These are phyloP conservation scores for Papilio elwesi DNA, from an alignment of 2,888 invertebrate species.

Conservation along the genomic window DNA sequence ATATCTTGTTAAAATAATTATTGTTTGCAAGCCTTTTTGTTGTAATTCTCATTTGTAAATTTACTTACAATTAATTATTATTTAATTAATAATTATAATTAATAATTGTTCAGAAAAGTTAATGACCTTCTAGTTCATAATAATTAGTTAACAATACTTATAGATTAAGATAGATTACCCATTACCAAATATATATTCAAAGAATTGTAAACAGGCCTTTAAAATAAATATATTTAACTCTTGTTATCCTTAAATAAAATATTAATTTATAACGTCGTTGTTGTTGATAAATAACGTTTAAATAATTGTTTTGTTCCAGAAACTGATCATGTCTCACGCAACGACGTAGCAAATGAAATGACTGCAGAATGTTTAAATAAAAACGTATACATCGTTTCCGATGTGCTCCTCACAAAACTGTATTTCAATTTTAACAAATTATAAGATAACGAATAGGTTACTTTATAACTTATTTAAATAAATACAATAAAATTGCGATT, in stretches of 20 bases:
- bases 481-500: too few relatives aligned
- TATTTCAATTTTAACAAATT: neutral
- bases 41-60: too few relatives aligned
- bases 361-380: neutral
- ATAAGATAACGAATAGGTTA: too few relatives aligned
- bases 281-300: neutral
- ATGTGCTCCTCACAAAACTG: neutral
- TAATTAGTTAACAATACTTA: neutral
- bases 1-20: too few relatives aligned
- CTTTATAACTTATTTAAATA: too few relatives aligned
- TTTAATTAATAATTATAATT: too few relatives aligned
- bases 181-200: neutral
- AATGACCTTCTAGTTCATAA: neutral
- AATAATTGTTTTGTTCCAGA: conserved; percentile 71
- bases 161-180: neutral
- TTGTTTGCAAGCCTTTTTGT: too few relatives aligned
- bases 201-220: neutral
- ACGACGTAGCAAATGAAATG: conserved; percentile 56
- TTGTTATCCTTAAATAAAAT: neutral
- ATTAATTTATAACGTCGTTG: neutral
- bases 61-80: too few relatives aligned
- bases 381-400: neutral
- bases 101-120: too few relatives aligned
- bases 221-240: conserved; percentile 4
- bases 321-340: conserved; percentile 81